Evolutionary conservation across 2,113 vertebrate genomes (phyloP).

Genomic region (Amia ocellicauda): DNA sequence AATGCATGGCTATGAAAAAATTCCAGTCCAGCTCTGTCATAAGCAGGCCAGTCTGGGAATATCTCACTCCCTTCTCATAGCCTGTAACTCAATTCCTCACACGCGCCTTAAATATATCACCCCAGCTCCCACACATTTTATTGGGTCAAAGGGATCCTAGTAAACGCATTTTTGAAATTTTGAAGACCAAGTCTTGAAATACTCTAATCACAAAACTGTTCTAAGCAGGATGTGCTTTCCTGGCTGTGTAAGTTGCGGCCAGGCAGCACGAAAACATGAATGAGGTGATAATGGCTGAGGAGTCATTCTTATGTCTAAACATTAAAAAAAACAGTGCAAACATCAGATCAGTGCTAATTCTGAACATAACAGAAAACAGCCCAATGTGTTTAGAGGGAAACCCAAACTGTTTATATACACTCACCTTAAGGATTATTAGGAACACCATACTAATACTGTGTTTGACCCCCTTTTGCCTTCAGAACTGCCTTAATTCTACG

Average conservation of each 20-base stretch:
- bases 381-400: too few relatives aligned
- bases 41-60: neutral
- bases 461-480: too few relatives aligned
- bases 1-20: constrained; percentile 11
- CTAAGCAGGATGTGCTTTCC: neutral
- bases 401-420: too few relatives aligned
- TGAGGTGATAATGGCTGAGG: neutral
- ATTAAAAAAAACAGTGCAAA: too few relatives aligned
- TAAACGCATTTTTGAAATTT: constrained; percentile 7
- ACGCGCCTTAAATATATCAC: constrained; percentile 10
- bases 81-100: neutral
- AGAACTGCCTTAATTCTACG: too few relatives aligned
- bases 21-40: constrained; percentile 6
- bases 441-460: too few relatives aligned
- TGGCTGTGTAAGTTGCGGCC: neutral
- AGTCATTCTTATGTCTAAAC: neutral
- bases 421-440: too few relatives aligned
- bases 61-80: neutral
- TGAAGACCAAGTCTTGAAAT: neutral
- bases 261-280: neutral
- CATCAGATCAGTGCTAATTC: neutral
- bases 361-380: neutral
- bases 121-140: constrained; percentile 3
- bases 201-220: neutral
- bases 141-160: neutral